Base-by-base conservation (phyloP, 2,888 invertebrate genomes). In the Amphipoea lucens region DNA sequence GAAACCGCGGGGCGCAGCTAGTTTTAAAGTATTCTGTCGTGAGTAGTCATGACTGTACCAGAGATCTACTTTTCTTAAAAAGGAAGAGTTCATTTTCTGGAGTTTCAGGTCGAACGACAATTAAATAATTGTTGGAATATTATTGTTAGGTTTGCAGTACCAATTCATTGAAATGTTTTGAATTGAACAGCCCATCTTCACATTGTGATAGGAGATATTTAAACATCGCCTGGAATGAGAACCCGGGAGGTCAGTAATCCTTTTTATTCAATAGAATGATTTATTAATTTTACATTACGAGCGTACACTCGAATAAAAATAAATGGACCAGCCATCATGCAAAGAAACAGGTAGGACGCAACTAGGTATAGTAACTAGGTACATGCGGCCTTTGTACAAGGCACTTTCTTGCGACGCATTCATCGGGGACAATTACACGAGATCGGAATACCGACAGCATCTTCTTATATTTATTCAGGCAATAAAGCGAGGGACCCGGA, bases 401-500 rank as follows among this genome's bases (percentile, higher is more conserved):
- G 87, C 83, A 88, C 90, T 90, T 90, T 89, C 87, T 91, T 91
- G 88, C 88, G 85, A 79, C 68, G 88, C 87, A 85, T 87, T 88
- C 90, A 84, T 88, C 84, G 81, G 81, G 81, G 89, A 91, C 92
- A 93, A 94, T 94, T 93, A 93, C 91, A 91, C 89, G 90, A 90
- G 90, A 88, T 90, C 90, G 90, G 91, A 92, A 93, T 93, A 92
- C 92, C 92, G 87, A 89, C 91, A 90, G 87, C 85, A 87, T 87
- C 89, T 88, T 91, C 88, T 89, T 91, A 93, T 92, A 92, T 93
- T 93, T 93, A 93, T 94, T 92, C 93, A 92, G 88, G 87, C 87
- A 90, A 90, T 91, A 91, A 90, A 90, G 83, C 81, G 85, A 85
- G 81, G 85, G 86, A 83, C 87, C 89, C 89, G 92, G 94, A 91